Percentiles rank a stretch among this genome's conserved stretches.
phyloP scores from a whole-genome alignment of 2,113 vertebrate species.

The Equus quagga region DNA sequence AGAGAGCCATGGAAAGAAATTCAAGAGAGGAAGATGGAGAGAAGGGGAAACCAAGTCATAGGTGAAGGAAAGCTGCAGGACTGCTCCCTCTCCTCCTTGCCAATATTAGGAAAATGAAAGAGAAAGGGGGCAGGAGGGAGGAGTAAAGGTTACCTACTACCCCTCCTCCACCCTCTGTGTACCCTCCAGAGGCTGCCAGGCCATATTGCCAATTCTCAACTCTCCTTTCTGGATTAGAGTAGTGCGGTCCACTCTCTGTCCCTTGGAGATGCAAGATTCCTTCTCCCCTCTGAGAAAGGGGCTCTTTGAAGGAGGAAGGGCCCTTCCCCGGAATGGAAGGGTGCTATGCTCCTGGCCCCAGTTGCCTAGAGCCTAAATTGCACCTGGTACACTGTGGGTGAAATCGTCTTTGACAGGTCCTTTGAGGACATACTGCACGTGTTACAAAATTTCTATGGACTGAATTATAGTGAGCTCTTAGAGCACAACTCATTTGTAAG shows the following conservation, averaged over 20 bases:
- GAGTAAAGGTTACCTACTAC: background rate
- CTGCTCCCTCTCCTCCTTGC: background rate
- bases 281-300: background rate
- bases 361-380: background rate
- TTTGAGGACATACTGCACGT: background rate
- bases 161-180: background rate
- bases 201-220: background rate
- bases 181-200: background rate
- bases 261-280: background rate
- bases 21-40: background rate
- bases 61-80: background rate
- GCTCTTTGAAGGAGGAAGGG: background rate
- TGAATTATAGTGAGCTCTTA: background rate
- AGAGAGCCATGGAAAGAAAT: background rate
- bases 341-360: background rate
- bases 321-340: background rate
- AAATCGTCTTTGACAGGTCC: background rate
- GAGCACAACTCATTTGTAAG: background rate
- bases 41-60: background rate
- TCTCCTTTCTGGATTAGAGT: background rate
- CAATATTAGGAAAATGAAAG: background rate
- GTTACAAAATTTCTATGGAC: background rate
- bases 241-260: background rate
- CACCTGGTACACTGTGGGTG: background rate
- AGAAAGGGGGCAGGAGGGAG: background rate